Evolutionary conservation across 2,113 vertebrate species (phyloP).

Genomic region (Telmatochromis sp.): DNA sequence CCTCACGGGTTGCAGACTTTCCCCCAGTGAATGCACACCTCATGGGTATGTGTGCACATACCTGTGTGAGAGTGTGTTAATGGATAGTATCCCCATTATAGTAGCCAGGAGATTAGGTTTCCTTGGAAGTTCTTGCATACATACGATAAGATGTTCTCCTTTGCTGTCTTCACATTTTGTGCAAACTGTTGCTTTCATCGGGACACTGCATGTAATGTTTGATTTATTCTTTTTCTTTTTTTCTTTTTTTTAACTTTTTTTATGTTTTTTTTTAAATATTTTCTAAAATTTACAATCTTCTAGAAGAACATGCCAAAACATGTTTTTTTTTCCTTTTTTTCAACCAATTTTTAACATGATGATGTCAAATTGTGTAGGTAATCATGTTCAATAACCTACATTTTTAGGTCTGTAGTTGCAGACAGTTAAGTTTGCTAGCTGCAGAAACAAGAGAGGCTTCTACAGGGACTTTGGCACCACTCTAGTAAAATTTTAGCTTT

Average conservation of each 20-base stretch:
- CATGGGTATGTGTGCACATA: neutral
- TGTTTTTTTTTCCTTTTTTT: neutral
- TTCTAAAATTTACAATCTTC: neutral
- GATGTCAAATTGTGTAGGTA: neutral
- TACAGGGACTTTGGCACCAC: neutral
- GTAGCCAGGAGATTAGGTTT: neutral
- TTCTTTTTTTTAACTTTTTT: neutral
- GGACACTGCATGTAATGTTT: neutral
- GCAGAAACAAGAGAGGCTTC: neutral
- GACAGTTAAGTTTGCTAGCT: neutral
- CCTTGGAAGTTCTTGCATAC: neutral
- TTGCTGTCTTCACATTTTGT: neutral
- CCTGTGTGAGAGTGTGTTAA: neutral
- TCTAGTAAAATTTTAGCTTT: neutral
- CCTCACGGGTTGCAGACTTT: neutral
- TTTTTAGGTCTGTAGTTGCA: neutral
- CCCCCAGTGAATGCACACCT: neutral
- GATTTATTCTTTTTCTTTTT: neutral
- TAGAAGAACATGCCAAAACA: neutral
- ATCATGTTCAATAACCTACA: neutral
- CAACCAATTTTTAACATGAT: neutral
- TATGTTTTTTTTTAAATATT: accelerated
- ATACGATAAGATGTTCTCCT: neutral
- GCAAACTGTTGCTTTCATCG: neutral
- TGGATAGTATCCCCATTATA: neutral